Base-by-base conservation (phyloP, 1,140 invertebrate genomes). In the Plectrocnemia conspersa region DNA sequence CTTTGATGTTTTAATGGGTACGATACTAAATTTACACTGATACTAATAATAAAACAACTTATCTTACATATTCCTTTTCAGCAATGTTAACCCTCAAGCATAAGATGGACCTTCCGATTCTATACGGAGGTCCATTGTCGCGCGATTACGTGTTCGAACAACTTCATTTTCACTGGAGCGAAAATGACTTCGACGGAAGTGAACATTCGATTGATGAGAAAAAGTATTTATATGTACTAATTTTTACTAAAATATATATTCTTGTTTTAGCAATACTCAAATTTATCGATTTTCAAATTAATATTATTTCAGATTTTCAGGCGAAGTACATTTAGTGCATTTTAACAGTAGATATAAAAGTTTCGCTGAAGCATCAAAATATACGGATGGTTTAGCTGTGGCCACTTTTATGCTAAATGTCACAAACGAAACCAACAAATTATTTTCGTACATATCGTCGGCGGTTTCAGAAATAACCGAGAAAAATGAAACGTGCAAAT, bases 81-180 rank as follows among this genome's bases (percentile, higher is more conserved):
- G 56, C 56, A 19, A 16, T 54, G 11, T 35, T 59, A 22, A 50
- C 44, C 3, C 50, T 54, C 32, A 15, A 27, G 21, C 11, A 53
- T 32, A 27, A 32, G 4, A 16, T 29, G 1, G 19, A 49, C 3
- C 46, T n/a, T 19, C 79, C 80, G 1, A 62, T 65, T 1, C 59
- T 84, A 3, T 66, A 66, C 4, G 82, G 81, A 13, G 85, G 85
- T 0, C 85, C 85, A 0, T 72, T 86, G 0, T 70, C 80, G 3
- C 73, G 79, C 1, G 78, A 82, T 21, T 91, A 86, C 64, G 72
- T 81, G 19, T 87, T 91, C 52, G 75, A 79, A 40, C 85, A 91
- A 53, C 71, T 92, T 60, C 89, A 92, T 66, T 88, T 93, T 63
- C 90, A 92, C 64, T 93, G 89, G 87, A 86, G 86, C 0, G 74